Conservation (phyloP, 2,113 vertebrate genomes). For the Varanus salvator region DNA sequence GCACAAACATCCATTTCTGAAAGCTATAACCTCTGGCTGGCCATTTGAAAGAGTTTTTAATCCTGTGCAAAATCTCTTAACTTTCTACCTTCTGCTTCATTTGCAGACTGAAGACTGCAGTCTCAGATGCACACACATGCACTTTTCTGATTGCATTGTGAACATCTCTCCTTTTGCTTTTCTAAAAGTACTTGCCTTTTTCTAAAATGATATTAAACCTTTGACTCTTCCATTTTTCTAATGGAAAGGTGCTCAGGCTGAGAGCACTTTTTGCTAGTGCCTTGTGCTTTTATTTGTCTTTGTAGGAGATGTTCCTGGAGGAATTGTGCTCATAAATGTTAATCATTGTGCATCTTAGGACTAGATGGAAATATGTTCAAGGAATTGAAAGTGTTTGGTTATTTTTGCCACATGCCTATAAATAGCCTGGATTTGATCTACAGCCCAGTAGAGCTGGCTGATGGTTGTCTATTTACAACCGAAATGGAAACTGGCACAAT, state of each 20-base stretch:
- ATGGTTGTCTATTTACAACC: slow-evolving; percentile 35
- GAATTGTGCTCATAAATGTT: slow-evolving; percentile 20
- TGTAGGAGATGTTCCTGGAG: slow-evolving; percentile 1
- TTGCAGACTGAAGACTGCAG: slow-evolving; percentile 10
- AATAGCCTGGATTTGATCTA: slow-evolving; percentile 25
- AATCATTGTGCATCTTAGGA: slow-evolving; percentile 7
- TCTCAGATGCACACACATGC: not conserved
- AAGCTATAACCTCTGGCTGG: not conserved
- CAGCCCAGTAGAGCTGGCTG: slow-evolving; percentile 14
- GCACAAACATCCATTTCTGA: not conserved
- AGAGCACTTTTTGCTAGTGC: not conserved
- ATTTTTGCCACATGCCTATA: slow-evolving; percentile 19
- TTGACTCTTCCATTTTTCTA: not conserved
- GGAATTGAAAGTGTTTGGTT: slow-evolving; percentile 30
- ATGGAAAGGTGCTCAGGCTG: not conserved
- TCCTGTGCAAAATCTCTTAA: not conserved
- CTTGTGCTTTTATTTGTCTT: not conserved
- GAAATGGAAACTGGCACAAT: slow-evolving; percentile 30
- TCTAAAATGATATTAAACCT: not conserved
- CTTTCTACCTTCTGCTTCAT: slow-evolving; percentile 14
- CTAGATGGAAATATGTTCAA: not conserved
- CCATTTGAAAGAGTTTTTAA: not conserved
- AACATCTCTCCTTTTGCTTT: not conserved
- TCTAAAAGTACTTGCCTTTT: not conserved
- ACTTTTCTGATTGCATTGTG: not conserved